phyloP scores from a whole-genome alignment of 1,140 invertebrate genomes.

The Drosophila sechellia region DNA sequence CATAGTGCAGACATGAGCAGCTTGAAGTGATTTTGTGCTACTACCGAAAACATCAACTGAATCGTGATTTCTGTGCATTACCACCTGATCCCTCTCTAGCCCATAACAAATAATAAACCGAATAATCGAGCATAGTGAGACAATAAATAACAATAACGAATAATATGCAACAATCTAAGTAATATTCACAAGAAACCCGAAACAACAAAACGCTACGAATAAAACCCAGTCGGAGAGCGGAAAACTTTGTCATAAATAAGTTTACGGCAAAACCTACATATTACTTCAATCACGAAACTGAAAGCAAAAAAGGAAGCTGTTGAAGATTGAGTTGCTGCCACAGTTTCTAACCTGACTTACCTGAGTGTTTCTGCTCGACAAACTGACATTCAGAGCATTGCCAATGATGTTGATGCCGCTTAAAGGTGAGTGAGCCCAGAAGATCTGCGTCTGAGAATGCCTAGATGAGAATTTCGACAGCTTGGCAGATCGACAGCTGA shows the following conservation, averaged over 20 bases:
- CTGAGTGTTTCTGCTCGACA: conserved; percentile 49
- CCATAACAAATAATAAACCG: conserved; percentile 47
- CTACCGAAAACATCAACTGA: conserved; percentile 51
- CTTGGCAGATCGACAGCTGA: conserved; percentile 25
- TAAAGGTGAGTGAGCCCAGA: conserved; percentile 69
- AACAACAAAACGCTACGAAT: conserved; percentile 42
- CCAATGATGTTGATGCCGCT: conserved; percentile 68
- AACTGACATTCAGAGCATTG: conserved; percentile 61
- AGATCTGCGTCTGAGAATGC: conserved; percentile 1
- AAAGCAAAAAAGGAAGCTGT: conserved; percentile 70
- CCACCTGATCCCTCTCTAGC: conserved; percentile 55
- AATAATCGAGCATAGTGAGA: conserved; percentile 52
- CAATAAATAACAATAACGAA: conserved; percentile 41
- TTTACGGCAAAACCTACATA: conserved; percentile 53
- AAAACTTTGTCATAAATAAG: conserved; percentile 68
- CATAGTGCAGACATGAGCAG: conserved; percentile 28
- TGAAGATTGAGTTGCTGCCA: conserved; percentile 57
- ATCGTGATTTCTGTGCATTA: conserved; percentile 71
- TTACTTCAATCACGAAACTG: conserved; percentile 72
- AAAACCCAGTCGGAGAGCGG: conserved; percentile 50
- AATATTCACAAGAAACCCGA: conserved; percentile 58
- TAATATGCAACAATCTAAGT: conserved; percentile 64
- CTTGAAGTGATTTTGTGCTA: conserved; percentile 70
- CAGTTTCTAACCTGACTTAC: conserved; percentile 44
- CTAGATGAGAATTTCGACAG: conserved; percentile 33